phyloP scores from a whole-genome alignment of 2,888 invertebrate genomes.

The Mesorhabditis belari region DNA sequence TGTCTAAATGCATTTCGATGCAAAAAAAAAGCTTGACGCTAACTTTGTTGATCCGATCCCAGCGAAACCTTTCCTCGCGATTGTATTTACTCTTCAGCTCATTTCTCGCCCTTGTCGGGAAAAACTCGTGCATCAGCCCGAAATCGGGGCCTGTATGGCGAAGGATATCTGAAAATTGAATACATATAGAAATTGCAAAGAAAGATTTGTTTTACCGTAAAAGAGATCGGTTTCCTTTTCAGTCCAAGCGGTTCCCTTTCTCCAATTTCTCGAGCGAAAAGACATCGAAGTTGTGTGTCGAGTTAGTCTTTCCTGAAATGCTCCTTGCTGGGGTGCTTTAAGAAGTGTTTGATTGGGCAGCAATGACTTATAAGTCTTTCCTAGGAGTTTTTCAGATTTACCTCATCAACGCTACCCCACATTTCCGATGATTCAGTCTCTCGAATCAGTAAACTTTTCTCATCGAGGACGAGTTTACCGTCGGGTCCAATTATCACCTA shows the following conservation, averaged over 20 bases:
- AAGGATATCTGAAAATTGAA: constrained; percentile 30
- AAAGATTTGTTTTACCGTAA: constrained; percentile 29
- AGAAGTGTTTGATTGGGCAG: not conserved
- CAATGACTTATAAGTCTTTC: not conserved
- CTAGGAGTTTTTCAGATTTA: constrained; percentile 9
- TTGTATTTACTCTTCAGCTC: constrained; percentile 50
- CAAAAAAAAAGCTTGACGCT: not conserved
- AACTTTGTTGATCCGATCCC: constrained; percentile 21
- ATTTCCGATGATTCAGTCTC: constrained; percentile 17
- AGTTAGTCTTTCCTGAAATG: constrained; percentile 27
- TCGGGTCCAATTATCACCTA: constrained; percentile 38
- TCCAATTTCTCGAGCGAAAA: constrained; percentile 28
- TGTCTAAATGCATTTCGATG: constrained; percentile 1
- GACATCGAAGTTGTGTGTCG: constrained; percentile 38
- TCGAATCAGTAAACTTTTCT: constrained; percentile 32
- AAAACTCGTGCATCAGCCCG: constrained; percentile 47
- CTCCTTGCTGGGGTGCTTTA: not conserved
- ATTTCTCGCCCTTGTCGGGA: constrained; percentile 36
- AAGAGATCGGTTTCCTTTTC: constrained; percentile 44
- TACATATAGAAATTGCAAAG: not conserved
- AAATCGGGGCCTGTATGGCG: constrained; percentile 47
- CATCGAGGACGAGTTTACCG: constrained; percentile 39
- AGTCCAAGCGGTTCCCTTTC: constrained; percentile 34
- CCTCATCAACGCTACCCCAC: constrained; percentile 45
- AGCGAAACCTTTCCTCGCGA: constrained; percentile 39